phyloP scores from a whole-genome alignment of 2,113 vertebrate species.

The Phoenicopterus ruber region DNA sequence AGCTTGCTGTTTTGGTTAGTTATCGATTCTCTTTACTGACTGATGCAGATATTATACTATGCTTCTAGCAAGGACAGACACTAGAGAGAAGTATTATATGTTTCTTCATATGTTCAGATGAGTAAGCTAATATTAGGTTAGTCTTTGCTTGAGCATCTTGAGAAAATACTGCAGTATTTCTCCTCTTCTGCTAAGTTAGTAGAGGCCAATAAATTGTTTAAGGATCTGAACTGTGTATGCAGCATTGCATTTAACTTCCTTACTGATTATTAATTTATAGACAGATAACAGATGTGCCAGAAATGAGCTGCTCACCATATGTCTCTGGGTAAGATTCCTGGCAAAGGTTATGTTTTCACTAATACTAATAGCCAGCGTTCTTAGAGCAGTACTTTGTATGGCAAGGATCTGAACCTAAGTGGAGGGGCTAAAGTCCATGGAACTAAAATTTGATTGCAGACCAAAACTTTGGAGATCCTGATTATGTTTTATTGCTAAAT shows the following conservation, averaged over 20 bases:
- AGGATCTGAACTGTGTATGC: background rate
- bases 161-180: background rate
- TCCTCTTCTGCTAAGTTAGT: background rate
- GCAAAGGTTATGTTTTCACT: background rate
- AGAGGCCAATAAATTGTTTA: background rate
- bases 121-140: background rate
- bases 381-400: background rate
- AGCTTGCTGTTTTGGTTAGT: background rate
- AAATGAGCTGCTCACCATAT: background rate
- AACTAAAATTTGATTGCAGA: background rate
- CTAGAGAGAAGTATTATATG: background rate
- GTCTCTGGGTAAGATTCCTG: background rate
- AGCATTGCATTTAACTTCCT: background rate
- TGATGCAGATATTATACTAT: background rate
- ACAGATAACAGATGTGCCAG: background rate
- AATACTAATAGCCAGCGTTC: background rate
- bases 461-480: background rate
- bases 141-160: background rate
- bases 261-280: background rate
- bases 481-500: background rate
- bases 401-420: background rate
- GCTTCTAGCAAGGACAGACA: background rate
- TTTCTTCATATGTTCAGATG: background rate
- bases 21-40: background rate
- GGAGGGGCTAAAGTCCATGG: background rate